A percentile compares a stretch with the other conserved stretches of the same genome.
Conservation (phyloP, 35 echinoderm and acorn worm genomes). For the Strongylocentrotus purpuratus region DNA sequence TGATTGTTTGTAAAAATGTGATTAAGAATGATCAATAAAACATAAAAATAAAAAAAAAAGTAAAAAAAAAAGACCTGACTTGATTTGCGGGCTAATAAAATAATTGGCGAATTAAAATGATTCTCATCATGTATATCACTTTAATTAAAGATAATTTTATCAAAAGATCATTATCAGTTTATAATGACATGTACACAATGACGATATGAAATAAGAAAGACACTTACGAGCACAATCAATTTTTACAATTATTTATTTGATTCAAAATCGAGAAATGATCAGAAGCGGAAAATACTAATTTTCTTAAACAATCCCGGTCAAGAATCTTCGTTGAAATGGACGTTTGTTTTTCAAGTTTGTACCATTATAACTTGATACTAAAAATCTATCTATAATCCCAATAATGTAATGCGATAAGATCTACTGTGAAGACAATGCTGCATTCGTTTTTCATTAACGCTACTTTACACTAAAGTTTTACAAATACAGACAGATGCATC, state of each 20-base stretch:
- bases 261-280: slow-evolving; percentile 13
- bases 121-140: too few species aligned
- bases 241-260: background rate
- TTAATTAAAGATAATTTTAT: too few species aligned
- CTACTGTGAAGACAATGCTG: background rate
- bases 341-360: background rate
- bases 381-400: background rate
- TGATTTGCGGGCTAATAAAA: too few species aligned
- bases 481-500: background rate
- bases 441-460: background rate
- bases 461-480: background rate
- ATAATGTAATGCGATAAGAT: background rate
- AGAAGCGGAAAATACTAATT: slow-evolving; percentile 13
- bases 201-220: too few species aligned
- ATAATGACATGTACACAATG: too few species aligned
- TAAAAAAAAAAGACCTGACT: too few species aligned
- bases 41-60: too few species aligned
- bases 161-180: too few species aligned
- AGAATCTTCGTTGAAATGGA: background rate
- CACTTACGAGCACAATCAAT: background rate
- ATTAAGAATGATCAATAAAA: too few species aligned
- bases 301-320: background rate
- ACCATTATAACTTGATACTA: background rate
- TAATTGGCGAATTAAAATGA: too few species aligned
- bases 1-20: too few species aligned